Percentiles rank a stretch among this genome's conserved stretches.
phyloP scores from a whole-genome alignment of 2,888 invertebrate species.

The Andrena chrysosceles region DNA sequence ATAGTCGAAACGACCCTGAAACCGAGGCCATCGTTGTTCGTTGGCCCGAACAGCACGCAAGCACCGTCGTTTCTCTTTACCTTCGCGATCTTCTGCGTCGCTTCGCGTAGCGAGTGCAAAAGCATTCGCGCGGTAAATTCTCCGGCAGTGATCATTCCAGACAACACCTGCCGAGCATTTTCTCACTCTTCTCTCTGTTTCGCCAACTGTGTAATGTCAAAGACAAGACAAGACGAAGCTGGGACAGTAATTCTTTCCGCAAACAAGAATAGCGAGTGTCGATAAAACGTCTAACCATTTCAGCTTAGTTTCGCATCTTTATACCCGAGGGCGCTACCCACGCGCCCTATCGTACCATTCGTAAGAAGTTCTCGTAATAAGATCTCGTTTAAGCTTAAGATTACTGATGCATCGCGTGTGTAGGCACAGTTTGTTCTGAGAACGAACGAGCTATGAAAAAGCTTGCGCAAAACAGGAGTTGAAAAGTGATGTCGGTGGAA shows the following conservation, averaged over 20 bases:
- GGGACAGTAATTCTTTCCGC: background rate
- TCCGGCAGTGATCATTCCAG: background rate
- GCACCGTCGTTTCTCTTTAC: slow-evolving; percentile 52
- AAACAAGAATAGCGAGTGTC: slow-evolving; percentile 12
- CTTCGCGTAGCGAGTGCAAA: slow-evolving; percentile 27
- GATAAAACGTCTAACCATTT: slow-evolving; percentile 19
- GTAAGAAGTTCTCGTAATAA: background rate
- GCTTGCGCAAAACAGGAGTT: no score
- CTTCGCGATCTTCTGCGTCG: slow-evolving; percentile 48
- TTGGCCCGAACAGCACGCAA: slow-evolving; percentile 69
- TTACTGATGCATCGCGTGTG: background rate
- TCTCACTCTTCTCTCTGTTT: background rate
- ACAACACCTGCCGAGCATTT: background rate
- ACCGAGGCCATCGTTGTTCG: slow-evolving; percentile 75
- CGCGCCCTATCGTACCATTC: background rate
- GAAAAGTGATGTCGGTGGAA: no score
- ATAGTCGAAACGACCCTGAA: slow-evolving; percentile 79
- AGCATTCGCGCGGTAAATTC: slow-evolving; percentile 11
- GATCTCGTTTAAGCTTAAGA: background rate
- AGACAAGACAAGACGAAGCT: background rate
- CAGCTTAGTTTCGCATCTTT: background rate
- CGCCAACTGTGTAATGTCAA: background rate
- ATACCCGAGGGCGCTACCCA: slow-evolving; percentile 36
- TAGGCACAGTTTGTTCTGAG: no score
- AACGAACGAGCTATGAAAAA: no score